Percentiles rank a stretch among this genome's conserved stretches.
Evolutionary conservation across 2,888 invertebrate species (phyloP).

Genomic region (Autographa pulchrina): DNA sequence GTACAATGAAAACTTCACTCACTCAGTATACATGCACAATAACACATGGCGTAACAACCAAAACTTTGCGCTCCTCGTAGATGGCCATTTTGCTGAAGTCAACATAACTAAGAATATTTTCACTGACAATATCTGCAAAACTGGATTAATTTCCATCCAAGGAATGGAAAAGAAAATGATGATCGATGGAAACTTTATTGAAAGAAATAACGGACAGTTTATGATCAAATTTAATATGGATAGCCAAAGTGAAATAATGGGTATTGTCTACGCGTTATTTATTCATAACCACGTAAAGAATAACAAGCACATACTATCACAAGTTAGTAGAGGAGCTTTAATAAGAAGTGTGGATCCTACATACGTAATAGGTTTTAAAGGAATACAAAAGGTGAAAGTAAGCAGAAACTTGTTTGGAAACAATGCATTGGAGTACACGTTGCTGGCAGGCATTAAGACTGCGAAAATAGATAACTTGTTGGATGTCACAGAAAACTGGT

Average conservation of each 20-base stretch:
- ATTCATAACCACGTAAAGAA: slow-evolving; percentile 93
- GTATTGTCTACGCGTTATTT: slow-evolving; percentile 94
- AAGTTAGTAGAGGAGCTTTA: slow-evolving; percentile 76
- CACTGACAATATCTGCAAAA: slow-evolving; percentile 94
- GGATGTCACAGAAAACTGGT: slow-evolving; percentile 98
- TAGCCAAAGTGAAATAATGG: slow-evolving; percentile 98
- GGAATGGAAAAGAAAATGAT: slow-evolving; percentile 99
- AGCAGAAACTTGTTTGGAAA: slow-evolving; percentile 96
- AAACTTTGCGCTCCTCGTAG: slow-evolving; percentile 95
- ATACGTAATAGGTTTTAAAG: slow-evolving; percentile 97
- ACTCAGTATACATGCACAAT: slow-evolving; percentile 96
- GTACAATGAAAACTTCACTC: slow-evolving; percentile 98
- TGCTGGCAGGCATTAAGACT: slow-evolving; percentile 97
- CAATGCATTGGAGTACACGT: slow-evolving; percentile 95
- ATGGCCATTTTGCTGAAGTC: slow-evolving; percentile 97
- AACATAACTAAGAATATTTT: slow-evolving; percentile 96
- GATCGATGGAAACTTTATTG: slow-evolving; percentile 94
- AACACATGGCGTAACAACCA: slow-evolving; percentile 96
- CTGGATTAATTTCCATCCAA: slow-evolving; percentile 93
- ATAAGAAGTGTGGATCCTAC: slow-evolving; percentile 90
- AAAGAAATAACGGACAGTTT: slow-evolving; percentile 94
- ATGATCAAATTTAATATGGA: slow-evolving; percentile 96
- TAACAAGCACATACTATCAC: slow-evolving; percentile 88
- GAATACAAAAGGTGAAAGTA: slow-evolving; percentile 97
- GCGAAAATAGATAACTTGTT: slow-evolving; percentile 96